These are phyloP conservation scores for Paedocypris micromegethes DNA, from an alignment of 2,797 vertebrate genomes.

Conservation along the genomic window DNA sequence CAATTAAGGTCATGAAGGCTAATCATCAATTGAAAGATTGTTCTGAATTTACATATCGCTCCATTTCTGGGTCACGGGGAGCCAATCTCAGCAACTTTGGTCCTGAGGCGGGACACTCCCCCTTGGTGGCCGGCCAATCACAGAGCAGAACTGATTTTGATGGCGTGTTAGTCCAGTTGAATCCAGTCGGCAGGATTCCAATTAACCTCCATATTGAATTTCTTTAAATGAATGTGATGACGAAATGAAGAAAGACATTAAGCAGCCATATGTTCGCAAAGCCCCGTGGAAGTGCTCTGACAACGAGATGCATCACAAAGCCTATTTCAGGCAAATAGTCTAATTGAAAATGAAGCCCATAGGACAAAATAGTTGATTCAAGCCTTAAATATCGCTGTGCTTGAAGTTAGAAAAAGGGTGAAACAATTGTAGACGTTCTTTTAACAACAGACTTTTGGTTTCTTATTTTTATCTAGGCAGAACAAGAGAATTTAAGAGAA, in stretches of 20 bases:
- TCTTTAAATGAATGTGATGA: slow-evolving; percentile 47
- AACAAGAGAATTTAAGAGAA: too few species aligned
- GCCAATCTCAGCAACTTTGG: slow-evolving; percentile 52
- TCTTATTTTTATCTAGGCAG: too few species aligned
- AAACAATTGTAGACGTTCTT: neutral
- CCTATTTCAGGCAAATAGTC: slow-evolving; percentile 33
- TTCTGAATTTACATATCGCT: too few species aligned
- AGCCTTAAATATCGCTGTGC: slow-evolving; percentile 15
- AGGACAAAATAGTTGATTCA: slow-evolving; percentile 12
- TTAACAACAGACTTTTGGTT: too few species aligned
- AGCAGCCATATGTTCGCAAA: slow-evolving; percentile 16
- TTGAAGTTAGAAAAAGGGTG: slow-evolving; percentile 1
- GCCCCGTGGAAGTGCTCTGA: slow-evolving; percentile 25
- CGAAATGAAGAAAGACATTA: slow-evolving; percentile 38
- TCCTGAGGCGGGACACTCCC: slow-evolving; percentile 46
- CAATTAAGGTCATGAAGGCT: slow-evolving; percentile 65
- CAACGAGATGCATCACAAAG: slow-evolving; percentile 25
- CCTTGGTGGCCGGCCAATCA: slow-evolving; percentile 42
- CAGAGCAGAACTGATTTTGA: slow-evolving; percentile 49
- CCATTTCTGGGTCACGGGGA: too few species aligned
- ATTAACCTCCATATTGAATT: slow-evolving; percentile 47
- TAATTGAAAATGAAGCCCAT: slow-evolving; percentile 22
- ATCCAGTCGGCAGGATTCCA: slow-evolving; percentile 55
- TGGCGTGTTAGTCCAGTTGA: slow-evolving; percentile 41
- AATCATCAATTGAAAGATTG: slow-evolving; percentile 40